phyloP scores from a whole-genome alignment of 1,140 invertebrate species.

The Drosophila persimilis region DNA sequence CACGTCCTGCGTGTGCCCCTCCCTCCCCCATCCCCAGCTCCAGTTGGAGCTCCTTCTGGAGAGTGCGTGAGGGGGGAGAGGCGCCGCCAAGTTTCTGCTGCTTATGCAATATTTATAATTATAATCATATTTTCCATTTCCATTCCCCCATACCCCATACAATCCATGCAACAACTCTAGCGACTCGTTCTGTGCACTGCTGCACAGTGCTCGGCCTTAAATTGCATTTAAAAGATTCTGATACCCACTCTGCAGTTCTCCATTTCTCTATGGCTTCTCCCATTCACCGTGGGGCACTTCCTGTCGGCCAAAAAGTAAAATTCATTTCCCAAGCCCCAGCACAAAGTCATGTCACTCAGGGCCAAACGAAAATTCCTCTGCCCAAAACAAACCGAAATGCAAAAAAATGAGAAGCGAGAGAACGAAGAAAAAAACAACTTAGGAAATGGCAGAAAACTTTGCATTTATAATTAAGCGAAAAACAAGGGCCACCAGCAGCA shows the following conservation, averaged over 20 bases:
- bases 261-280: constrained; percentile 12
- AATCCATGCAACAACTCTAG: constrained; percentile 45
- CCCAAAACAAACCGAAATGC: constrained; percentile 53
- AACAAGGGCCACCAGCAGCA: constrained; percentile 24
- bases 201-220: constrained; percentile 52
- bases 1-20: constrained; percentile 49
- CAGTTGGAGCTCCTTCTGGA: not conserved
- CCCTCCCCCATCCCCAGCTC: not conserved
- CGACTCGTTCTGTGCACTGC: constrained; percentile 44
- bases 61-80: constrained; percentile 20
- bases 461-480: constrained; percentile 77
- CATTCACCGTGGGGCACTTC: constrained; percentile 58
- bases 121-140: constrained; percentile 58
- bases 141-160: constrained; percentile 26
- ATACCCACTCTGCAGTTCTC: not conserved
- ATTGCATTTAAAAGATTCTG: constrained; percentile 52
- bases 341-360: constrained; percentile 71
- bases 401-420: constrained; percentile 9
- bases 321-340: constrained; percentile 71
- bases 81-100: constrained; percentile 33
- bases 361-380: constrained; percentile 59
- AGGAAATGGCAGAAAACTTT: constrained; percentile 52
- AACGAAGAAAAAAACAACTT: constrained; percentile 8
- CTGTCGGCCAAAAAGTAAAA: constrained; percentile 70
- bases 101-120: constrained; percentile 66